Base-by-base conservation (phyloP, 2,888 invertebrate species). In the Lasioglossum marginatum region DNA sequence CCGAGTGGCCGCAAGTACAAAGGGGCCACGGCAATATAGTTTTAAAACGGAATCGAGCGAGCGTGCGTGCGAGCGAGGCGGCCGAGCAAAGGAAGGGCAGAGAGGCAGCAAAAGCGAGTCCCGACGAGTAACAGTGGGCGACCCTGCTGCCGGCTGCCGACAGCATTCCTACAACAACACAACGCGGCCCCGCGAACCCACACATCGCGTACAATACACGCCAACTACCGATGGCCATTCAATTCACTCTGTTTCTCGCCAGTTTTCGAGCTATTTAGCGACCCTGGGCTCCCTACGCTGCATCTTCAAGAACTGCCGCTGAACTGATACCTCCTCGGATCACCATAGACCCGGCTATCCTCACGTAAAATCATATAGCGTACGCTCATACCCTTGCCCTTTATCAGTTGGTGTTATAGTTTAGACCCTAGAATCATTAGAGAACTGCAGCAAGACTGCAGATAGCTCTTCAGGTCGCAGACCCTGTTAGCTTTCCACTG, bases 81-180 rank as follows among this genome's bases (percentile, higher is more conserved):
- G 77, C 80, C 52, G 77, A 79, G 68, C 84, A 87, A 82, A 87
- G 90, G 85, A 88, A 86, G 89, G 85, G 88, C 86, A 88, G 87
- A 88, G 89, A 87, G 87, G 91, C 90, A 89, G 91, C 91, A 92
- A 90, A 91, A 92, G 88, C 88, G 85, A 91, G 91, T 88, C 89
- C 86, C 85, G 85, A 85, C 91, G 88, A 92, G 93, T 92, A 93
- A 92, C 93, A 92, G 93, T 93, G 92, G 92, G 92, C 92, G 92
- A 93, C 92, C 90, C 91, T 89, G 91, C 90, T 92, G 92, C 92
- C 90, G 92, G 91, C 90, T 92, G 92, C 93, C 91, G 93, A 92
- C 92, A 92, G 92, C 92, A 92, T 93, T 92, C 92, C 92, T 92
- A 92, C 92, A 91, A 92, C 92, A 90, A 90, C 91, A 93, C 91